phyloP scores from a whole-genome alignment of 2,797 vertebrate genomes.

The Schizopygopsis pylzovi region DNA sequence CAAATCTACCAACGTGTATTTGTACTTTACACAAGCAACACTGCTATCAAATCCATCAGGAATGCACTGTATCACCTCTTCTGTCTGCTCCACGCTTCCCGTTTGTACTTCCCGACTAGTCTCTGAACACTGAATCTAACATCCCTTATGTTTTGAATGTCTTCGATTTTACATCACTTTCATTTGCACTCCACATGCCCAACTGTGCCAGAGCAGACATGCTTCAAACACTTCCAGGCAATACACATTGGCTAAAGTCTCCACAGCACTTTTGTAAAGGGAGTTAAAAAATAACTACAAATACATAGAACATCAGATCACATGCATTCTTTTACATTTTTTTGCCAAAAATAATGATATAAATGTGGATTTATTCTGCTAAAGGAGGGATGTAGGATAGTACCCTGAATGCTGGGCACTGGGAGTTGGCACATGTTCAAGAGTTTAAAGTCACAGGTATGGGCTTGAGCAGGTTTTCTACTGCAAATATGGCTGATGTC shows the following conservation, averaged over 20 bases:
- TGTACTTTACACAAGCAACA: conserved; percentile 34
- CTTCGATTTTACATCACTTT: conserved; percentile 6
- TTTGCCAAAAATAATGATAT: not conserved
- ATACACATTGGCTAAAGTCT: not conserved
- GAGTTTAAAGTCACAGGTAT: conserved; percentile 19
- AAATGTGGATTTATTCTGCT: not conserved
- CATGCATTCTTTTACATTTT: not conserved
- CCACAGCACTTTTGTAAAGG: conserved; percentile 11
- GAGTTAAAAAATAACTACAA: not conserved
- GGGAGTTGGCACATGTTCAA: not conserved
- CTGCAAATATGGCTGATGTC: conserved; percentile 1
- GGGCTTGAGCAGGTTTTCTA: conserved; percentile 9
- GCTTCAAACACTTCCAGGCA: conserved; percentile 10
- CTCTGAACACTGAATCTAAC: conserved; percentile 18
- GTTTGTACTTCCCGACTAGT: not conserved
- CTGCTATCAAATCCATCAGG: conserved; percentile 53
- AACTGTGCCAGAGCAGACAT: conserved; percentile 39
- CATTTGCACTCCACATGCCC: not conserved
- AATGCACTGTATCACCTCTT: conserved; percentile 32
- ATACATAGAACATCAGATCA: not conserved
- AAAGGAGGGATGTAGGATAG: not conserved
- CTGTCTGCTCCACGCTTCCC: not conserved
- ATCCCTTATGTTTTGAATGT: not conserved
- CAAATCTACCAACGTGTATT: conserved; percentile 23
- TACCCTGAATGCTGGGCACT: not conserved